Percentiles rank a stretch among this genome's conserved stretches.
These are phyloP conservation scores for Heliconius hermathena DNA, from an alignment of 1,140 invertebrate species.

Conservation along the genomic window DNA sequence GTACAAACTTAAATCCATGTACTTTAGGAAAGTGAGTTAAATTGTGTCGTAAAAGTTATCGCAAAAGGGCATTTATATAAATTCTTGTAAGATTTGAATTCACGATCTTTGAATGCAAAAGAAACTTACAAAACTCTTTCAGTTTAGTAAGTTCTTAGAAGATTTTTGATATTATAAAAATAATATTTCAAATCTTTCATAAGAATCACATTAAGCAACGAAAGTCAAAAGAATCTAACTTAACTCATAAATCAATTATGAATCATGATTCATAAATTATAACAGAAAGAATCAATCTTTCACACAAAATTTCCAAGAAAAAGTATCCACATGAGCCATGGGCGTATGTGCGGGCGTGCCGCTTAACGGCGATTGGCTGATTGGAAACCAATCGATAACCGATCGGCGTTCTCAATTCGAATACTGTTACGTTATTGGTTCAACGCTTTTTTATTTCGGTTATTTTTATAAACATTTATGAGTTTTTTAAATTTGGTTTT, in stretches of 20 bases:
- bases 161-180: background rate
- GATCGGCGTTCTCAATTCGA: slow-evolving; percentile 58
- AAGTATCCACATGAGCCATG: slow-evolving; percentile 33
- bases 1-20: too few relatives aligned
- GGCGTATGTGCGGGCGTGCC: slow-evolving; percentile 67
- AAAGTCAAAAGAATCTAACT: background rate
- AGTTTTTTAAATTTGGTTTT: background rate
- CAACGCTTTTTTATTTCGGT: slow-evolving; percentile 43
- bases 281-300: background rate
- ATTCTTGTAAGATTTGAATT: background rate
- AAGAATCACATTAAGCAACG: background rate
- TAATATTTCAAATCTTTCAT: background rate
- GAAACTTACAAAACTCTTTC: background rate
- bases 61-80: background rate
- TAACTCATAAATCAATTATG: background rate
- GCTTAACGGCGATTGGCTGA: slow-evolving; percentile 63
- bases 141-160: too few relatives aligned
- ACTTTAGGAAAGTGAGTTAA: background rate
- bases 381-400: slow-evolving; percentile 77
- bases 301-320: background rate
- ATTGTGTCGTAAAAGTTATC: background rate
- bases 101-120: background rate
- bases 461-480: slow-evolving; percentile 14
- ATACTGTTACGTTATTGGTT: slow-evolving; percentile 44
- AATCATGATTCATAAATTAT: background rate